Conservation (phyloP, 2,113 vertebrate genomes). For the Terrapene triunguis region DNA sequence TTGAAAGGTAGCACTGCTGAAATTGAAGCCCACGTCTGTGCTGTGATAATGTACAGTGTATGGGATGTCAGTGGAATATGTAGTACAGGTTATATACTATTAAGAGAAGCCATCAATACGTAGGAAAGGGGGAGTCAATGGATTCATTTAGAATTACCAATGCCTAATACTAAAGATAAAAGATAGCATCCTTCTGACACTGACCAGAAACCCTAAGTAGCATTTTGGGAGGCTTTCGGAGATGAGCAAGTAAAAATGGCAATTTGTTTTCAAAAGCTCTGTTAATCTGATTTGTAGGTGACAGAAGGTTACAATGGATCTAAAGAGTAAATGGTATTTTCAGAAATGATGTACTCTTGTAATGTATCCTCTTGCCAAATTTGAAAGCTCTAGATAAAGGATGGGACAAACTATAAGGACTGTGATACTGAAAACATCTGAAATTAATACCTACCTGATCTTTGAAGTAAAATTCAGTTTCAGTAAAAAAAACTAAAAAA, state of each 20-base stretch:
- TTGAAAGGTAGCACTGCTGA: background rate
- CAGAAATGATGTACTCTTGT: background rate
- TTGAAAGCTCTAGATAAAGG: background rate
- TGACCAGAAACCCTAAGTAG: background rate
- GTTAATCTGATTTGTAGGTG: background rate
- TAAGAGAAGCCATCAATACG: background rate
- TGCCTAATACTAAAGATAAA: background rate
- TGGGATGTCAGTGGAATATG: rapidly evolving
- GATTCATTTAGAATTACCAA: background rate
- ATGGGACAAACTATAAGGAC: background rate
- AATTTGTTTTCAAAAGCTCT: background rate
- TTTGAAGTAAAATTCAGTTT: background rate
- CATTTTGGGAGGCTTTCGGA: background rate
- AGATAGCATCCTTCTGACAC: background rate
- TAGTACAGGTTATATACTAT: background rate
- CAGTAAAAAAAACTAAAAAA: background rate
- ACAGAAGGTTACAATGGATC: background rate
- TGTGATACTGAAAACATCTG: background rate
- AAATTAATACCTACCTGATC: background rate
- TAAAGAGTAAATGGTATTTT: background rate
- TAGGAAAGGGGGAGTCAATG: background rate
- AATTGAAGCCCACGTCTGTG: background rate
- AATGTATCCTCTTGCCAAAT: background rate
- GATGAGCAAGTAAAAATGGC: background rate
- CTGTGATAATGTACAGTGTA: background rate